phyloP scores from a whole-genome alignment of 2,113 vertebrate genomes.

The Laticauda colubrina region DNA sequence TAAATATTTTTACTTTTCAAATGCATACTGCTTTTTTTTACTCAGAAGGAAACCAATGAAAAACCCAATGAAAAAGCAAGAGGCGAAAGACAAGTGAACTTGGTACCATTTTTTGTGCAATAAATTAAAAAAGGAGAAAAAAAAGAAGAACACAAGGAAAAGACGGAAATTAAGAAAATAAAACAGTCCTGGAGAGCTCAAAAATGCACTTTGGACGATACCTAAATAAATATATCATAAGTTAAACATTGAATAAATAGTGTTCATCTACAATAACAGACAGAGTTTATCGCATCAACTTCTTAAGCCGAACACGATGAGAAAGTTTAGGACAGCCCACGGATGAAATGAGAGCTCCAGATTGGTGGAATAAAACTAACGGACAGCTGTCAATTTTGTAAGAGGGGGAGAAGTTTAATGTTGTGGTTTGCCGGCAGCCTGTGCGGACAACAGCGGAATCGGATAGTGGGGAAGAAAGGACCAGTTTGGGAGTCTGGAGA shows the following conservation, averaged over 20 bases:
- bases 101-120: slow-evolving; percentile 48
- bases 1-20: not conserved
- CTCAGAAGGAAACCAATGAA: slow-evolving; percentile 36
- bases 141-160: not conserved
- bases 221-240: slow-evolving; percentile 70
- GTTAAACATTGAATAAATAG: slow-evolving; percentile 68
- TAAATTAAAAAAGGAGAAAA: slow-evolving; percentile 50
- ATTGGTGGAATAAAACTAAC: not conserved
- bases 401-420: not conserved
- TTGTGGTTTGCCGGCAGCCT: too few species aligned
- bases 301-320: slow-evolving; percentile 9
- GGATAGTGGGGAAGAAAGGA: too few species aligned
- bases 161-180: not conserved
- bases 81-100: slow-evolving; percentile 16
- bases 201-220: slow-evolving; percentile 47
- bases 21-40: slow-evolving; percentile 9
- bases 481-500: too few species aligned
- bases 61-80: not conserved
- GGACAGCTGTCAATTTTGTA: not conserved
- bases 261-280: slow-evolving; percentile 53
- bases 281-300: slow-evolving; percentile 62
- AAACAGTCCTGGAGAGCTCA: not conserved
- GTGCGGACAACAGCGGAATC: too few species aligned
- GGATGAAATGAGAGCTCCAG: not conserved
- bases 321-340: not conserved